Conservation (phyloP, 2,888 invertebrate genomes). For the Acrobasis suavella region DNA sequence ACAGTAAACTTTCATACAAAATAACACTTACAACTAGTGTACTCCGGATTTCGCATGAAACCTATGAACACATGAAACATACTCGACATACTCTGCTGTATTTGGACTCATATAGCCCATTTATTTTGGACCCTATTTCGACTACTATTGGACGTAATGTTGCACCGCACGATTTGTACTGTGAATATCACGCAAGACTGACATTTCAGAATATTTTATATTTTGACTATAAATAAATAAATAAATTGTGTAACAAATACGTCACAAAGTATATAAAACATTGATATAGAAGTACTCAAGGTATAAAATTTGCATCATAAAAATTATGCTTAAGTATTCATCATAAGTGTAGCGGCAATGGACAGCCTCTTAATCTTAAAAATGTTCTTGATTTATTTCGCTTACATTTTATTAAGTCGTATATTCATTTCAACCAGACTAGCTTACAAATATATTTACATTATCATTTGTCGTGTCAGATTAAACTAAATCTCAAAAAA, state of each 20-base stretch:
- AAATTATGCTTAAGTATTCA: too few relatives aligned
- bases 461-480: not conserved
- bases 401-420: not conserved
- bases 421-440: constrained; percentile 13
- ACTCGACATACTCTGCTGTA: not conserved
- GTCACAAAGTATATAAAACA: too few relatives aligned
- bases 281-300: too few relatives aligned
- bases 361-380: too few relatives aligned
- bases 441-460: constrained; percentile 20
- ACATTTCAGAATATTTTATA: too few relatives aligned
- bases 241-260: too few relatives aligned
- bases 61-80: constrained; percentile 25
- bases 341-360: too few relatives aligned
- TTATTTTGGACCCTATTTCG: not conserved
- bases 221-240: too few relatives aligned
- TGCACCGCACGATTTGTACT: too few relatives aligned
- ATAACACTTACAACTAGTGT: constrained; percentile 56
- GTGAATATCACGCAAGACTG: too few relatives aligned
- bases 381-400: not conserved
- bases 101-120: not conserved
- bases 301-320: too few relatives aligned
- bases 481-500: constrained; percentile 1
- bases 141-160: too few relatives aligned
- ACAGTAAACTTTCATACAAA: constrained; percentile 48
- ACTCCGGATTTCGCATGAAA: constrained; percentile 24